Base-by-base conservation (phyloP, 2,797 vertebrate genomes). In the Trichosurus vulpecula region DNA sequence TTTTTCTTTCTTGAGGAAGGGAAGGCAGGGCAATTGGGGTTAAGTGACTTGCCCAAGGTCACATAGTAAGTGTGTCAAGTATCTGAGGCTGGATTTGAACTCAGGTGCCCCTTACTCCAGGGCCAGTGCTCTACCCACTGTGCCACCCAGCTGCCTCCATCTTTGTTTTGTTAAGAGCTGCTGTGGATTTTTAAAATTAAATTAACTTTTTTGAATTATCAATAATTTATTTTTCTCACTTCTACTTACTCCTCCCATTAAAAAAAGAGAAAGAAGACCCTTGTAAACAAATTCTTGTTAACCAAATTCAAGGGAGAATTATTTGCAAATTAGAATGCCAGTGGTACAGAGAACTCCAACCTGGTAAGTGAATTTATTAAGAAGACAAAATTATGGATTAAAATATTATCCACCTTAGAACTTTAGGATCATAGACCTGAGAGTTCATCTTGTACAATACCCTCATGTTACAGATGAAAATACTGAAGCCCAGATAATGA, bases 321-420 rank as follows among this genome's bases (percentile, higher is more conserved):
- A 90, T 92, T 93, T 89, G 61, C 81, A 92, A 47, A 9, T 29
- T 92, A 56, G 30, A 47, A 35, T 90, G n/a, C 55, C 9, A 57
- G 9, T 92, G 54, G 27, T 56, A 54, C 19, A 91, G 11, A 87
- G 55, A 10, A 94, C 54, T 58, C 95, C n/a, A 47, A 92, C 47
- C 10, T 87, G 12, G 29, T 91, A 13, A 89, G 1, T 30, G 92
- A 22, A 3, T 81, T 54, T 52, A 94, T n/a, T 56, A 35, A 47
- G 35, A 94, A 92, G 96, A n/a, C 10, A 51, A 95, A 91, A 92
- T 81, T 66, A 54, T 19, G 35, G 16, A 53, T n/a, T n/a, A n/a
- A 66, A 66, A 66, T 66, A 14, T n/a, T 66, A 35, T n/a, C 66
- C 14, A 66, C 31, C 35, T 13, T 66, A n/a, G 61, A 66, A 66